Evolutionary conservation across 2,888 invertebrate genomes (phyloP).

Genomic region (Rhingia rostrata): DNA sequence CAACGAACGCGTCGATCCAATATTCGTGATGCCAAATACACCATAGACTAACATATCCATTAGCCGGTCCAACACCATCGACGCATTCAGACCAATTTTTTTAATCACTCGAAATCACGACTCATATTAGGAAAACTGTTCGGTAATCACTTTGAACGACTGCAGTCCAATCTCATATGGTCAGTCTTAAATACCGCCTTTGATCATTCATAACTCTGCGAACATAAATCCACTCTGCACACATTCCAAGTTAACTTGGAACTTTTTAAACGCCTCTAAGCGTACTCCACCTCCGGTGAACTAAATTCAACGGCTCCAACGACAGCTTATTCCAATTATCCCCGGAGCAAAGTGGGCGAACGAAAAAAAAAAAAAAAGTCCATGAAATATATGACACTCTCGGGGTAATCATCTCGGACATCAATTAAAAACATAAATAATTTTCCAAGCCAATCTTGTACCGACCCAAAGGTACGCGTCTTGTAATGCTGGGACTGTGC

Average conservation of each 20-base stretch:
- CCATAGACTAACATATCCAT: too few species aligned
- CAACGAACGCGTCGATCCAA: too few species aligned
- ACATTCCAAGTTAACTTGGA: slow-evolving; percentile 37
- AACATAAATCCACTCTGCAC: slow-evolving; percentile 17
- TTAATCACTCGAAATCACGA: too few species aligned
- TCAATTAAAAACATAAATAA: slow-evolving; percentile 73
- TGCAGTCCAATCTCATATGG: neutral
- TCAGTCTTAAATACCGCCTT: slow-evolving; percentile 40
- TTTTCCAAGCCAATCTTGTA: slow-evolving; percentile 37
- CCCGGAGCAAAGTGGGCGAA: neutral
- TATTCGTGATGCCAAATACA: too few species aligned
- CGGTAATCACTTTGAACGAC: too few species aligned
- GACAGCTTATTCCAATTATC: slow-evolving; percentile 60
- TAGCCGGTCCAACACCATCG: too few species aligned
- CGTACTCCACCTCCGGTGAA: slow-evolving; percentile 8
- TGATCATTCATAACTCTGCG: slow-evolving; percentile 47
- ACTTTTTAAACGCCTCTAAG: slow-evolving; percentile 44
- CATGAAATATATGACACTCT: slow-evolving; percentile 70
- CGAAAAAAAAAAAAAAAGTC: neutral
- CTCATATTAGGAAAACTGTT: too few species aligned
- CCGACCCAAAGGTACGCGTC: slow-evolving; percentile 31
- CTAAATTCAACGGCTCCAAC: slow-evolving; percentile 30
- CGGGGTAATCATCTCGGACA: slow-evolving; percentile 66
- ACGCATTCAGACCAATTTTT: too few species aligned
- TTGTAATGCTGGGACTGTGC: slow-evolving; percentile 1